Evolutionary conservation across 2,888 invertebrate genomes (phyloP), one percentile per base, ranked within the genome.

Genomic region (Hypomecis atomaria): DNA sequence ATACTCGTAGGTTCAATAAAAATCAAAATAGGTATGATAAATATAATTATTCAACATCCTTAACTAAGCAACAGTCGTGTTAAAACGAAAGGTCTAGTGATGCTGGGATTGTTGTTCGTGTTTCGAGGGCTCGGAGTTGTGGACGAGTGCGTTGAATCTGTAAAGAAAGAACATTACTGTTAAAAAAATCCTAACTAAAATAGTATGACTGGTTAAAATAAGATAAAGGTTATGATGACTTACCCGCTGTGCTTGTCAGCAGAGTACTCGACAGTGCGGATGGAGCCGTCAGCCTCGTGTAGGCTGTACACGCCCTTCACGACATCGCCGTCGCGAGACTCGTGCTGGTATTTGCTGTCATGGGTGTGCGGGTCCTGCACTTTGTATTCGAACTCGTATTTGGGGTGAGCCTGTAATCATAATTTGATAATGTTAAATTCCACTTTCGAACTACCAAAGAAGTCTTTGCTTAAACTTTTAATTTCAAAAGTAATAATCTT

Each of bases 341-440:
- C 94, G 45, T 89, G 85, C 71, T 94, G 94, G 74, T 83, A 91
- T 78, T 94, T 94, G 71, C 88, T 88, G 78, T 94, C 94, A 6
- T 93, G 94, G 23, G 94, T 94, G 68, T 94, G 93, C 1, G 88
- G 90, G 70, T 94, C 94, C 65, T 90, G 85, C 7, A 93, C 92
- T 70, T 91, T 91, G 79, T 94, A 93, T 72, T 91, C 88, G 77
- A 88, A 93, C 72, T 90, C 87, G 79, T 94, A 93, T 81, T 92
- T 93, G 43, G 94, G 93, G 70, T 93, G 87, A 3, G 93, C 79
- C 88, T 88, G 67, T 6, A 53, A 65, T 13, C 9, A 60, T n/a
- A 47, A 52, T 23, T n/a, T 1, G 4, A 40, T 23, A 23, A 23
- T 23, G 23, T 23, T 23, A 2, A 23, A 23, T 23, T 23, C 3